Base-by-base conservation (phyloP, 2,113 vertebrate genomes). In the Aptenodytes patagonicus region DNA sequence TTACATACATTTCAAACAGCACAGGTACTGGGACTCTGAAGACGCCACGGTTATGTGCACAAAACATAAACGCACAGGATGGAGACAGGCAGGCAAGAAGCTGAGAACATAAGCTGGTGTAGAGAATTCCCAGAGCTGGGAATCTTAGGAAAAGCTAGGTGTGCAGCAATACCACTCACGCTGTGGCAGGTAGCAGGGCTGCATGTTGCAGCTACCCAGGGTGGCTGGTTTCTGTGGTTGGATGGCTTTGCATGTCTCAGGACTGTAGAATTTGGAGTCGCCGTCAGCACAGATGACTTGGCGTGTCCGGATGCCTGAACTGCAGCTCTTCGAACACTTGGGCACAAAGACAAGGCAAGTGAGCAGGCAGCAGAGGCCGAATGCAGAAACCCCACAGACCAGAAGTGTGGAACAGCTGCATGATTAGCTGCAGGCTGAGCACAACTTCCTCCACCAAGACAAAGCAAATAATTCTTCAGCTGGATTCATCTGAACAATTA, bases 281-380 rank as follows among this genome's bases (percentile, higher is more conserved):
- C 87, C 79, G 3, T 99, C 97, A 13, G 99, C 98, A 40, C 99
- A 99, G 97, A 99, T 97, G 89, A 99, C 99, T 96, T 99, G 99
- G 9, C 99, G 98, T 19, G 98, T 99, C 86, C 99, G 97, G 25
- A 98, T 98, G 47, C 99, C 99, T 0, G 98, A 98, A 70, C 79
- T 82, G 46, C 99, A 99, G 97, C 99, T 99, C 97, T 96, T 98
- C 1, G 99, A 99, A 96, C 99, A 99, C 99, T 99, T 96, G 44
- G 58, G 71, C 19, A 90, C 80, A 86, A 25, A 28, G 73, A 97
- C 24, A 91, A 89, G 38, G 52, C 31, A 73, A 38, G 51, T 66
- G 82, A 93, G 42, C 40, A 65, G 46, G 65, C 34, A 95, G 65
- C 71, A 92, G 40, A 92, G 66, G 47, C 47, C 34, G 9, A 83